Conservation (phyloP, 1,140 invertebrate genomes). For the Eueides isabella region DNA sequence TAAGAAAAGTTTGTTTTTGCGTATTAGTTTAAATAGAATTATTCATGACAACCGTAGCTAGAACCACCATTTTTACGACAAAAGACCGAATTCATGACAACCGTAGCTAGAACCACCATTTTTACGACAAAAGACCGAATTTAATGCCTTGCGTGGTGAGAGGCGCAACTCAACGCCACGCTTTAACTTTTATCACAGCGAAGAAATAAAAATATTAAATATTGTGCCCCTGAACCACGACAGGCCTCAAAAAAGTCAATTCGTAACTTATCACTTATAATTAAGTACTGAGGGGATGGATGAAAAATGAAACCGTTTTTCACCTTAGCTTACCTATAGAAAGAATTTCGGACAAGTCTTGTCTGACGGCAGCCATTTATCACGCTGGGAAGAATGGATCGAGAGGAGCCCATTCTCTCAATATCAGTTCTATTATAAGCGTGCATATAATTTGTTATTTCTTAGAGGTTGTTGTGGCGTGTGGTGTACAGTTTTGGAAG, state of each 20-base stretch:
- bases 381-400: neutral
- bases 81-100: too few species aligned
- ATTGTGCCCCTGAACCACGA: neutral
- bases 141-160: too few species aligned
- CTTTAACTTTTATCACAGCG: too few species aligned
- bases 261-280: conserved; percentile 1
- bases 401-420: neutral
- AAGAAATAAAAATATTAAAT: too few species aligned
- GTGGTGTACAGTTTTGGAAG: neutral
- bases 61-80: too few species aligned
- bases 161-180: too few species aligned
- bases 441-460: conserved; percentile 10
- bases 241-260: neutral
- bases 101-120: too few species aligned
- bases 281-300: neutral
- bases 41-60: too few species aligned
- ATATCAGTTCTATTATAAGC: neutral
- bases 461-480: neutral
- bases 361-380: neutral
- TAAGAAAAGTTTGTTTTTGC: too few species aligned
- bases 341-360: neutral
- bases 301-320: conserved; percentile 4
- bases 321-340: conserved; percentile 13
- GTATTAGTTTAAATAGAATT: too few species aligned
- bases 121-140: too few species aligned